Conservation (phyloP, 2,797 vertebrate species). For the Pteropus rufus region DNA sequence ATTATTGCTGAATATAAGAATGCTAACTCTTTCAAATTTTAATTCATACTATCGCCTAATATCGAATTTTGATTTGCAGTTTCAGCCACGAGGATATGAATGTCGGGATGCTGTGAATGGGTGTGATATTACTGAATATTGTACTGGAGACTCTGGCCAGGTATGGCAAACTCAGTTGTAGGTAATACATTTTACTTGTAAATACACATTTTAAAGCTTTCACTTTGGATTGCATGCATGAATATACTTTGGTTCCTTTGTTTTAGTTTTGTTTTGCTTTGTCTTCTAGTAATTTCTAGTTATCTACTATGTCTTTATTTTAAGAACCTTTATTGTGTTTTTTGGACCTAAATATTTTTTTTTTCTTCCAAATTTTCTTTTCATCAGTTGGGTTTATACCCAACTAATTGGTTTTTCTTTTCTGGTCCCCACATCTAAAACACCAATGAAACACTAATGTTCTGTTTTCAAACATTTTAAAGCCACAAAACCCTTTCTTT, state of each 20-base stretch:
- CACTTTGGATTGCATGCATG: neutral
- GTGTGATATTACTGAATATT: conserved; percentile 96
- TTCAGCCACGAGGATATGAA: conserved; percentile 93
- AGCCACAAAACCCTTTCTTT: neutral
- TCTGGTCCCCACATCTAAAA: neutral
- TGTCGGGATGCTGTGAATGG: conserved; percentile 96
- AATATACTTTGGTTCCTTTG: neutral
- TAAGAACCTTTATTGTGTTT: neutral
- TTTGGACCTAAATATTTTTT: neutral
- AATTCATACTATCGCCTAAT: conserved; percentile 34
- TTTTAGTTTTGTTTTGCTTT: neutral
- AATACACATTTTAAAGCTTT: neutral
- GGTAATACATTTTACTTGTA: neutral
- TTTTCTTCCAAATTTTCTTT: neutral
- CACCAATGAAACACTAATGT: neutral
- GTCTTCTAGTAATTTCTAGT: conserved; percentile 20
- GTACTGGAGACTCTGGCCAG: conserved; percentile 98
- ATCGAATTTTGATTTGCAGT: conserved; percentile 82
- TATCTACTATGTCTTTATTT: neutral
- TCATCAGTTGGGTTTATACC: neutral
- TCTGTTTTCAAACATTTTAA: neutral
- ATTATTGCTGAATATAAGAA: neutral
- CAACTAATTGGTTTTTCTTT: neutral
- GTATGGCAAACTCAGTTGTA: conserved; percentile 77
- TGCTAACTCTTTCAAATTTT: neutral